These are phyloP conservation scores for Enoplosus armatus DNA, from an alignment of 2,797 vertebrate species.

Conservation along the genomic window DNA sequence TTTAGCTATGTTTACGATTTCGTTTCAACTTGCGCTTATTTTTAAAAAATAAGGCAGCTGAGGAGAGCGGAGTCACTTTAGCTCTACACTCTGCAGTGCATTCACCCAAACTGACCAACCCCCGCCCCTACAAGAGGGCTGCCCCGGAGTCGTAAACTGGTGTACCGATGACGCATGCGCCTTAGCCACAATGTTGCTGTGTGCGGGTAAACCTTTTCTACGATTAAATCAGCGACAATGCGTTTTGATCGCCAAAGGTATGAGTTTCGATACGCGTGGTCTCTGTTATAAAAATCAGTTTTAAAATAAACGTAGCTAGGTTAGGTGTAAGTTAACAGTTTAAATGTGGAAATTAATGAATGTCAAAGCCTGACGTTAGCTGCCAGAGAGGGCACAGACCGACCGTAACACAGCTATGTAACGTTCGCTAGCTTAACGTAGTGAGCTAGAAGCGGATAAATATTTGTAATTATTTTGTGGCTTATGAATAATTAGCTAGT, in stretches of 20 bases:
- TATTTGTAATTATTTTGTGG: no score
- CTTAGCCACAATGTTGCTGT: conserved; percentile 50
- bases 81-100: rapidly evolving
- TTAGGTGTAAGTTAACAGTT: neutral
- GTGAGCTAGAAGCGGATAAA: neutral
- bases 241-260: conserved; percentile 63
- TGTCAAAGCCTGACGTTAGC: neutral
- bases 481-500: neutral
- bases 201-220: rapidly evolving
- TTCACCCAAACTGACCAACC: rapidly evolving
- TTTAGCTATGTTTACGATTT: conserved; percentile 29
- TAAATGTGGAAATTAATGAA: neutral
- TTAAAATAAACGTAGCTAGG: neutral
- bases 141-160: rapidly evolving
- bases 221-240: neutral
- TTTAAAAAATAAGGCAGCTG: rapidly evolving
- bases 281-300: neutral
- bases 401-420: no score
- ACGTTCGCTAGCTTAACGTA: neutral
- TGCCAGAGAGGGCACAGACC: neutral
- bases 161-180: conserved; percentile 28
- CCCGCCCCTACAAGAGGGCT: neutral
- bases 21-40: neutral
- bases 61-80: neutral
- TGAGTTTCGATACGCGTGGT: neutral